Percentiles rank a stretch among this genome's conserved stretches.
phyloP scores from a whole-genome alignment of 1,140 invertebrate genomes.

The Plectus sambesii region DNA sequence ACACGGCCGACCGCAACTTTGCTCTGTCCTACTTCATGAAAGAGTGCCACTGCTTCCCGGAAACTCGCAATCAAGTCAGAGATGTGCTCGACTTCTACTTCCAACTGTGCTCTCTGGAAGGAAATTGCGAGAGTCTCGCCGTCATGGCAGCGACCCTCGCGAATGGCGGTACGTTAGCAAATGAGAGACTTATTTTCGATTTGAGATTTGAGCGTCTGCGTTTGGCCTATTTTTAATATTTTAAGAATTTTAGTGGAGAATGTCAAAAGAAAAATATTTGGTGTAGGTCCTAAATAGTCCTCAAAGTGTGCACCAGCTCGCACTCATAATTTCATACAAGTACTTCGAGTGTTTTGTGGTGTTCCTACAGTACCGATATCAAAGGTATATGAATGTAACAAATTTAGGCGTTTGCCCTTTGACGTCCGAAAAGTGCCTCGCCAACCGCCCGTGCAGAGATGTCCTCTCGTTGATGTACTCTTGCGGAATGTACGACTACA shows the following conservation, averaged over 20 bases:
- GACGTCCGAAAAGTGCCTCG: constrained; percentile 75
- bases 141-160: constrained; percentile 84
- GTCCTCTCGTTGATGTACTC: constrained; percentile 72
- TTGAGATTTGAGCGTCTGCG: too few species aligned
- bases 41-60: constrained; percentile 76
- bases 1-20: constrained; percentile 87
- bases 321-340: too few species aligned
- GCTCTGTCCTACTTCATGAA: constrained; percentile 91
- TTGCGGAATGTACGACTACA: constrained; percentile 70
- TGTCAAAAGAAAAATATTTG: too few species aligned
- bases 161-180: too few species aligned
- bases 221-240: too few species aligned
- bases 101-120: constrained; percentile 85
- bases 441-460: constrained; percentile 74
- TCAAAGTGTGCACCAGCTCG: constrained; percentile 59
- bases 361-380: constrained; percentile 70
- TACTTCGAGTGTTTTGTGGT: too few species aligned
- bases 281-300: constrained; percentile 81
- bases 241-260: too few species aligned
- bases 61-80: constrained; percentile 47
- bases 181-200: too few species aligned
- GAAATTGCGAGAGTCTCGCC: constrained; percentile 73
- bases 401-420: constrained; percentile 67
- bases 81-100: constrained; percentile 94
- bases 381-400: constrained; percentile 57